Base-by-base conservation (phyloP, 2,797 vertebrate species). In the Brachyrhaphis roseni region DNA sequence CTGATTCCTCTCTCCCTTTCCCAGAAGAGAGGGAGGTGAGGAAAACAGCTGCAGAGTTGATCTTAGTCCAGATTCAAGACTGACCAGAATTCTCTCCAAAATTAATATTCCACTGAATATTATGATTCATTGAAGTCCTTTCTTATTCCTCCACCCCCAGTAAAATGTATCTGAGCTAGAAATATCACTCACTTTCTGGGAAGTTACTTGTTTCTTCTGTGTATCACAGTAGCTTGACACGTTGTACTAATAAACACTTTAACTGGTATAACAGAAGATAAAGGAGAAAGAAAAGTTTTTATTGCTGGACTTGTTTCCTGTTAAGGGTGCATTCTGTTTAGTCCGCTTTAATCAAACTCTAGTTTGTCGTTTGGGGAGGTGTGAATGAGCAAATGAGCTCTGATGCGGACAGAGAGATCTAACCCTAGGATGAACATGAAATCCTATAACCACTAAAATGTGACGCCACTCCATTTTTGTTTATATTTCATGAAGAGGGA, bases 31-130 rank as follows among this genome's bases (percentile, higher is more conserved):
- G 80, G 62, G 89, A 86, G 81, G 85, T 82, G 80, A 85, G 82
- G 77, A 89, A 90, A 91, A 88, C 88, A 93, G 91, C 88, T 91
- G 91, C 20, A 34, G 62, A 0, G 74, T 80, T 84, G 87, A 87
- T 79, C 84, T 84, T 64, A 43, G 75, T 81, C 87, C 89, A 90
- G 74, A 81, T 59, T 75, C 68, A 10, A 49, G 53, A 73, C 75
- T 77, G 74, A 83, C 43, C 62, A 39, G 59, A 82, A 79, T 87
- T 78, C 75, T 49, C 86, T n/a, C 74, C 80, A 87, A 80, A 87
- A 80, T 83, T 66, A 12, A 53, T 77, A 68, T 51, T 36, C 46
- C 74, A 85, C 51, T 53, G 23, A 70, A 68, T 72, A 10, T 72
- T 78, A 12, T 77, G 80, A 79, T 77, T 90, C 78, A 34, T 83